A percentile compares a stretch with the other conserved stretches of the same genome.
Evolutionary conservation across 1,140 invertebrate genomes (phyloP).

Genomic region (Gryllus bimaculatus): DNA sequence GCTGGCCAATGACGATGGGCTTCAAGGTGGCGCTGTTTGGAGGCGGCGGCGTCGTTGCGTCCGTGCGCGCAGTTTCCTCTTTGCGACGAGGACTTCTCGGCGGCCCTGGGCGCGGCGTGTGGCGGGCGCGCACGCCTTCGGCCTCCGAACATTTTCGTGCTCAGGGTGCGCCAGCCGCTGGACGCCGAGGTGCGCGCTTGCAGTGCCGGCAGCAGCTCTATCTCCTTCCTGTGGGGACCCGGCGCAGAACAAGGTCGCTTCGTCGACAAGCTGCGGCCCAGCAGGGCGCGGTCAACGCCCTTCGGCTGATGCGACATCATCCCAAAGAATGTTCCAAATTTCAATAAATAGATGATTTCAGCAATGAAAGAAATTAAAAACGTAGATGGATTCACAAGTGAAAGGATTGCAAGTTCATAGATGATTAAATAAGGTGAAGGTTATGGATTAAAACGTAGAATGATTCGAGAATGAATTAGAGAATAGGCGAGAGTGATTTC

Average conservation of each 20-base stretch:
- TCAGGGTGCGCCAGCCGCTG: slow-evolving; percentile 70
- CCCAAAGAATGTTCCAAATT: neutral
- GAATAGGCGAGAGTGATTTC: too few species aligned
- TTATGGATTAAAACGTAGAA: too few species aligned
- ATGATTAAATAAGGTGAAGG: too few species aligned
- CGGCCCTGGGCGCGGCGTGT: slow-evolving; percentile 52
- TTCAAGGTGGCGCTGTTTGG: slow-evolving; percentile 70
- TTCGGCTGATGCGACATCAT: too few species aligned
- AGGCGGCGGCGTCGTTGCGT: slow-evolving; percentile 65
- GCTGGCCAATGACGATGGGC: slow-evolving; percentile 75
- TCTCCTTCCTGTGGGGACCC: slow-evolving; percentile 84
- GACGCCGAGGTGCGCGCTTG: slow-evolving; percentile 57
- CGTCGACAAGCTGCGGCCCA: slow-evolving; percentile 61
- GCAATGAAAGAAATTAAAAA: too few species aligned
- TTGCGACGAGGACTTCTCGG: slow-evolving; percentile 69
- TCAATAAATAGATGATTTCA: too few species aligned
- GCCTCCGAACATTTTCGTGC: slow-evolving; percentile 60
- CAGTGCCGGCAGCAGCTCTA: slow-evolving; percentile 55
- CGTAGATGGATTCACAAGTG: too few species aligned
- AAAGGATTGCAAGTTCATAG: too few species aligned
- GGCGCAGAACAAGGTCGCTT: slow-evolving; percentile 66
- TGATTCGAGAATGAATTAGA: too few species aligned
- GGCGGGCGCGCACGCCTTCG: slow-evolving; percentile 31
- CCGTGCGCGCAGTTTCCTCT: slow-evolving; percentile 63
- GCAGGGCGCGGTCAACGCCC: too few species aligned